Base-by-base conservation (phyloP, 2,113 vertebrate species). In the Erythrocebus patas region DNA sequence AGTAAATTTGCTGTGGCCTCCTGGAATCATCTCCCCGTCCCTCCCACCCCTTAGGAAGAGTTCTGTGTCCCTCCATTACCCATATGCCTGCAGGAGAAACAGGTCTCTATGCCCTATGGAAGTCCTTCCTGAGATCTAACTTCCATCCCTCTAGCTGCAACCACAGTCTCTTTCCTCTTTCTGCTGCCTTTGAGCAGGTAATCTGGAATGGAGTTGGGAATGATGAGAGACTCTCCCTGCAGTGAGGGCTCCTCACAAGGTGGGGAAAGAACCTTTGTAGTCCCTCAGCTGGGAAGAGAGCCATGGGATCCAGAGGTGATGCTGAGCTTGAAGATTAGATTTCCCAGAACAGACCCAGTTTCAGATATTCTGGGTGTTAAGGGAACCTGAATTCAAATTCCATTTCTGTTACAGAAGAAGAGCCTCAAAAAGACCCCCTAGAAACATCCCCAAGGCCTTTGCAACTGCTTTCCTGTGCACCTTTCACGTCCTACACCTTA, bases 341-440 rank as follows among this genome's bases (percentile, higher is more conserved):
- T 97, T 92, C 95, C 84, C 88, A 87, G 91, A 90, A 92, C 76
- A 91, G 90, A 93, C 84, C 45, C 91, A 94, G 61, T 43, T 95
- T 90, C 90, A 81, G 95, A 73, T 82, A 86, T 72, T 85, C 89
- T 57, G 78, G 48, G n/a, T 35, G 23, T 23, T n/a, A 97, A 88
- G 8, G 80, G 61, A 87, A 83, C 66, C 22, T 90, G 80, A 72
- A 81, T 95, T 98, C 79, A 50, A 87, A 48, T 32, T 73, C 73
- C 48, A 30, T 91, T 91, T 96, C 73, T 87, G 30, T n/a, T 68
- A 43, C n/a, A 50, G 52, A 96, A 45, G 40, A 96, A 81, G 68
- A 55, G 50, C 55, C 82, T 96, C 79, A 55, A 20, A 89, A 97
- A 87, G 78, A 89, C 68, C 48, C 61, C 45, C 40, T 45, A 8